Conservation (phyloP, 2,888 invertebrate genomes). For the Syrista parreyssii region DNA sequence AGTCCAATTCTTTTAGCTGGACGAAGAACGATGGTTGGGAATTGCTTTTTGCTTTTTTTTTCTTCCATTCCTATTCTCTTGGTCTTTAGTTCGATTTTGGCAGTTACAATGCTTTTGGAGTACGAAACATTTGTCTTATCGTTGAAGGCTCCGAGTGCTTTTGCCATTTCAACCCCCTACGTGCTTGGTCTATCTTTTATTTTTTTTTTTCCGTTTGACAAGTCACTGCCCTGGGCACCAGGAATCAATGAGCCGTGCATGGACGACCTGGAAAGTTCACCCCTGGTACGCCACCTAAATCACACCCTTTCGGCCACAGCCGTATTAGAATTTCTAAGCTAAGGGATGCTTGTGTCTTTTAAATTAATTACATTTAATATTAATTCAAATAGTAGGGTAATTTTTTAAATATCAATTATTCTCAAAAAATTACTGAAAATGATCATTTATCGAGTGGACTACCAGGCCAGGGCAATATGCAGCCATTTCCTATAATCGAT, state of each 20-base stretch:
- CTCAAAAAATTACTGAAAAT: no score
- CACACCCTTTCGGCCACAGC: conserved; percentile 8
- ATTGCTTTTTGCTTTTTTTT: background rate
- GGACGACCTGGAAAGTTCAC: conserved; percentile 3
- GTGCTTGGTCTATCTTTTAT: background rate
- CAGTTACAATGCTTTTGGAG: background rate
- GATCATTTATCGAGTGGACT: background rate
- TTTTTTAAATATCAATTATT: no score
- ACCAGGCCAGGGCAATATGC: conserved; percentile 9
- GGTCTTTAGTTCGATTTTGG: background rate
- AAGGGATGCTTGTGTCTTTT: background rate
- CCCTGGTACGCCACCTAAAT: conserved; percentile 15
- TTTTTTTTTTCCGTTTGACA: conserved; percentile 5
- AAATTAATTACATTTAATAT: no score
- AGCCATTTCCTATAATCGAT: conserved; percentile 60
- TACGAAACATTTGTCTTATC: conserved; percentile 18
- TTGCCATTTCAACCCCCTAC: conserved; percentile 17
- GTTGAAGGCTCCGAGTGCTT: conserved; percentile 17
- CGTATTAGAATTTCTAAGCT: background rate
- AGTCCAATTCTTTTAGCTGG: conserved; percentile 3
- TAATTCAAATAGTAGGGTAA: no score
- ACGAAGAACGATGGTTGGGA: background rate
- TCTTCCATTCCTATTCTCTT: background rate
- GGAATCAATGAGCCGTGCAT: conserved; percentile 14
- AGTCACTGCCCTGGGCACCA: conserved; percentile 8